Evolutionary conservation across 1,140 invertebrate genomes (phyloP).

Genomic region (Zaprionus ornatus): DNA sequence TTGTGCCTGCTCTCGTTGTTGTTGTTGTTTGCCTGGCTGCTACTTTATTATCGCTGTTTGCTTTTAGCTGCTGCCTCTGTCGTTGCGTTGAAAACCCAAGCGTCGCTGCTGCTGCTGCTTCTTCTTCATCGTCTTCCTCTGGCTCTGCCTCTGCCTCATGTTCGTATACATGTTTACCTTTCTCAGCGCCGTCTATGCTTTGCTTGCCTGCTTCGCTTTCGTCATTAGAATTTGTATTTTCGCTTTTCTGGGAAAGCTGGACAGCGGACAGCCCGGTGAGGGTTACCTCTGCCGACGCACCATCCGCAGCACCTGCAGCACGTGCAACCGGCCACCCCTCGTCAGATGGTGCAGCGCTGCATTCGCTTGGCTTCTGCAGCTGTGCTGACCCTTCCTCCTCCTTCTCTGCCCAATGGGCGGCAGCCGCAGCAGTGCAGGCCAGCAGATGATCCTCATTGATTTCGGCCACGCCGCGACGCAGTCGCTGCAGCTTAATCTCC

Average conservation of each 20-base stretch:
- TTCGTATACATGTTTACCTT: conserved; percentile 50
- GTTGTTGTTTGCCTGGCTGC: conserved; percentile 39
- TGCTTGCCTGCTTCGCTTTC: conserved; percentile 48
- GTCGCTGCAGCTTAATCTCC: conserved; percentile 74
- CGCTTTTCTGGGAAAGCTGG: conserved; percentile 60
- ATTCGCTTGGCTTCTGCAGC: conserved; percentile 54
- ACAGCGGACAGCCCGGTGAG: conserved; percentile 14
- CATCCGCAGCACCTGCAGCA: conserved; percentile 10
- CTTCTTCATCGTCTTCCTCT: conserved; percentile 25
- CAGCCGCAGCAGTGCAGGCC: conserved; percentile 59
- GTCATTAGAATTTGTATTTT: conserved; percentile 72
- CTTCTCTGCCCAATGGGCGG: conserved; percentile 46
- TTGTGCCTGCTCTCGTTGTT: conserved; percentile 17
- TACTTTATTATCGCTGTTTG: conserved; percentile 64
- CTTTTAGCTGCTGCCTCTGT: conserved; percentile 60
- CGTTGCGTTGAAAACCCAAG: conserved; percentile 51
- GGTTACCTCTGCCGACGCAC: conserved; percentile 12
- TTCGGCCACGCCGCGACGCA: conserved; percentile 75
- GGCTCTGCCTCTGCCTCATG: conserved; percentile 11
- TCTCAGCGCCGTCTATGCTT: conserved; percentile 23
- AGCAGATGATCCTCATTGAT: conserved; percentile 80
- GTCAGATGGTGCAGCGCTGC: conserved; percentile 23
- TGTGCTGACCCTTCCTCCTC: conserved; percentile 10
- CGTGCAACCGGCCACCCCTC: background rate
- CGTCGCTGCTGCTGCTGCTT: conserved; percentile 23